Conservation (phyloP, 2,888 invertebrate species). For the Chymomyza amoena region DNA sequence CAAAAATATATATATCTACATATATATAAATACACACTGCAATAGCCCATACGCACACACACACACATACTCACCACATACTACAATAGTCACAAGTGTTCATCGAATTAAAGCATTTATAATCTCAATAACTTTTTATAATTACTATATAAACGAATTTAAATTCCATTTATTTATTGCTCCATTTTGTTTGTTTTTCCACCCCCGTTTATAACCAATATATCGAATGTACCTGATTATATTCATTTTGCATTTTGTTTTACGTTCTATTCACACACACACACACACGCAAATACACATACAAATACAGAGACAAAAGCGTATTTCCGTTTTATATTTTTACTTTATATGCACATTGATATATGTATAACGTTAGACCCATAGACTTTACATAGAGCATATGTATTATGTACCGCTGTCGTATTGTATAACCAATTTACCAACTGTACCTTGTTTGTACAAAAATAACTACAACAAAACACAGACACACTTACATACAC, state of each 20-base stretch:
- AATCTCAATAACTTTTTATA: not conserved
- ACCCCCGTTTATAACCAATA: constrained; percentile 52
- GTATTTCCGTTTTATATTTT: constrained; percentile 18
- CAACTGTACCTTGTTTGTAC: constrained; percentile 65
- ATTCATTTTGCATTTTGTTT: constrained; percentile 69
- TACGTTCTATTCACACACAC: constrained; percentile 35
- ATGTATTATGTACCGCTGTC: constrained; percentile 30
- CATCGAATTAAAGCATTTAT: constrained; percentile 33
- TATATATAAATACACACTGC: constrained; percentile 35
- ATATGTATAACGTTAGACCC: constrained; percentile 16
- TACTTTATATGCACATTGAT: constrained; percentile 13
- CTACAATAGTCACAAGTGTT: constrained; percentile 68
- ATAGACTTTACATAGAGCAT: constrained; percentile 30
- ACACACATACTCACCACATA: constrained; percentile 25
- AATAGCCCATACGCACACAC: constrained; percentile 55
- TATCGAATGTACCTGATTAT: constrained; percentile 74
- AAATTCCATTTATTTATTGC: constrained; percentile 48
- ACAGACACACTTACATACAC: constrained; percentile 9
- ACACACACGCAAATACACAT: not conserved
- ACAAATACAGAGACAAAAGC: not conserved
- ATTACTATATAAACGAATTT: constrained; percentile 13
- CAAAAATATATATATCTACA: constrained; percentile 34
- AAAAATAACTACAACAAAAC: constrained; percentile 31
- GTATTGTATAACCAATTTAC: constrained; percentile 41
- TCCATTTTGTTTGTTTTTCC: constrained; percentile 53